Evolutionary conservation across 1,140 invertebrate genomes (phyloP).

Genomic region (Heliconius congener): DNA sequence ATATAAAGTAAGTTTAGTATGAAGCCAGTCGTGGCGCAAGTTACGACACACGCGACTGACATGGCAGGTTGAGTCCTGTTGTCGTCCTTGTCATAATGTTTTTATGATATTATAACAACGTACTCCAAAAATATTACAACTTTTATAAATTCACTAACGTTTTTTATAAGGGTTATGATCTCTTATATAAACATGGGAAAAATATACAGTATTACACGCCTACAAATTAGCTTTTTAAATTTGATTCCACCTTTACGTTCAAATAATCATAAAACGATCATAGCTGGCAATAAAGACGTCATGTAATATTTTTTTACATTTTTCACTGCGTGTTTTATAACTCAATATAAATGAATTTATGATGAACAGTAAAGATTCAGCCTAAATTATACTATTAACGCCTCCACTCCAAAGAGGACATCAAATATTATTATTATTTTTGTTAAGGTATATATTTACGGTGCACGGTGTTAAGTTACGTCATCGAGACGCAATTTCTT

Average conservation of each 20-base stretch:
- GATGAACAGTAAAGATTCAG: constrained; percentile 1
- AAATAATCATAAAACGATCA: constrained; percentile 68
- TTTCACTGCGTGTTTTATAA: constrained; percentile 65
- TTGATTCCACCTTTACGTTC: constrained; percentile 57
- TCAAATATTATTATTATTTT: neutral
- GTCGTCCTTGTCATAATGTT: no score
- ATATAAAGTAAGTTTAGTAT: no score
- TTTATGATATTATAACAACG: neutral
- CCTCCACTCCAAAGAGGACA: neutral
- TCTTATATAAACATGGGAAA: constrained; percentile 12
- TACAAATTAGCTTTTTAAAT: constrained; percentile 61
- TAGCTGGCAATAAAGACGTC: constrained; percentile 56
- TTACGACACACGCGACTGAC: no score
- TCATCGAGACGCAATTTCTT: neutral
- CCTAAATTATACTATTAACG: constrained; percentile 3
- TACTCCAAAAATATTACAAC: neutral
- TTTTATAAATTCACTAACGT: neutral
- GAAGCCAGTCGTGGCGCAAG: no score
- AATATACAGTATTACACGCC: constrained; percentile 16
- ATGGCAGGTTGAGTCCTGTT: no score
- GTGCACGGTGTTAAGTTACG: no score
- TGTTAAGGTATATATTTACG: neutral
- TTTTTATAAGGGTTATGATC: neutral
- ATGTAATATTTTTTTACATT: constrained; percentile 64
- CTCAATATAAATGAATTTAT: constrained; percentile 43